Conservation (phyloP, 2,888 invertebrate species). For the Pandemis cinnamomeana region DNA sequence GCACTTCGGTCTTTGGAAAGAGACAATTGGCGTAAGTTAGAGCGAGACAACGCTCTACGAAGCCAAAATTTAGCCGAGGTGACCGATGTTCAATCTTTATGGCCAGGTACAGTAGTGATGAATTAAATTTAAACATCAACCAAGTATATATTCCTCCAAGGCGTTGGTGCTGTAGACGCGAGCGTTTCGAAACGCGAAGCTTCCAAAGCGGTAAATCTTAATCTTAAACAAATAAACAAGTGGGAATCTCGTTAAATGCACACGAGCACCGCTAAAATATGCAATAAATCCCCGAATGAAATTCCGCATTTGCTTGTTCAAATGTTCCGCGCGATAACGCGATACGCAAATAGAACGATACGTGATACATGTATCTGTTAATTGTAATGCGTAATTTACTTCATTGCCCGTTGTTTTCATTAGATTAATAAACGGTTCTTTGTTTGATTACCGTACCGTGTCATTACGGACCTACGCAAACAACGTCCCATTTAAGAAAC, state of each 20-base stretch:
- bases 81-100: too few relatives aligned
- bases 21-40: too few relatives aligned
- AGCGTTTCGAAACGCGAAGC: conserved; percentile 7
- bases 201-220: conserved; percentile 24
- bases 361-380: conserved; percentile 14
- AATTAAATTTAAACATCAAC: neutral
- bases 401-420: neutral
- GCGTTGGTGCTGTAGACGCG: conserved; percentile 4
- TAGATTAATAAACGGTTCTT: neutral
- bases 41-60: too few relatives aligned
- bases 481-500: conserved; percentile 25
- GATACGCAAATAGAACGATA: conserved; percentile 43
- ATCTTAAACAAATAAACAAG: conserved; percentile 34
- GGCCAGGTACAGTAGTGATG: neutral
- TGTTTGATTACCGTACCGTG: neutral
- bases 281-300: conserved; percentile 60
- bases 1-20: too few relatives aligned
- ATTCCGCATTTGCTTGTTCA: conserved; percentile 48
- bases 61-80: too few relatives aligned
- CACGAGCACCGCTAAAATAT: conserved; percentile 68
- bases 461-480: neutral
- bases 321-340: conserved; percentile 56
- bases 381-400: conserved; percentile 12
- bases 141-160: neutral
- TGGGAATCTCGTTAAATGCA: conserved; percentile 60